Evolutionary conservation across 2,888 invertebrate species (phyloP).

Genomic region (Micoletzkya japonica): DNA sequence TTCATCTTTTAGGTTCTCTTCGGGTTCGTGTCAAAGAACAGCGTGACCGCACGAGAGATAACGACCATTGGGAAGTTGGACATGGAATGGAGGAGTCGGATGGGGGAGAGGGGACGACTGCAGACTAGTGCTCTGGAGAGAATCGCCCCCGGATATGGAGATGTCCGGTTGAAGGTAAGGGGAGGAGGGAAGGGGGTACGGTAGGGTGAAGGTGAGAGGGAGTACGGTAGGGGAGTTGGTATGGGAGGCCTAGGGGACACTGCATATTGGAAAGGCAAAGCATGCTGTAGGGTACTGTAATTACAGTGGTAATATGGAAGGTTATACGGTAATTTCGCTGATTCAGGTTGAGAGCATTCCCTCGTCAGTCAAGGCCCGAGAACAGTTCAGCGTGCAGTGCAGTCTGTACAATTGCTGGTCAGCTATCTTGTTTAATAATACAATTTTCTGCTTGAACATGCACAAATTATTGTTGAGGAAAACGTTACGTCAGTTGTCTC

Average conservation of each 20-base stretch:
- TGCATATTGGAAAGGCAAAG: too few relatives aligned
- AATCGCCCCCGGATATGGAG: slow-evolving; percentile 88
- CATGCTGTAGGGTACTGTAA: too few relatives aligned
- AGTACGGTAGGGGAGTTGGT: too few relatives aligned
- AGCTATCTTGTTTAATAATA: slow-evolving; percentile 52
- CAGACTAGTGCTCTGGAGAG: slow-evolving; percentile 93
- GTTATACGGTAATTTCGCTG: too few relatives aligned
- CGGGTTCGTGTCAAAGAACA: background rate
- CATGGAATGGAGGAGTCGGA: slow-evolving; percentile 94
- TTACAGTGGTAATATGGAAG: too few relatives aligned
- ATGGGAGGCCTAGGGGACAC: too few relatives aligned
- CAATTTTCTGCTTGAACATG: background rate
- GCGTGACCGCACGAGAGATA: slow-evolving; percentile 69
- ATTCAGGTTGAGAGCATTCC: slow-evolving; percentile 67
- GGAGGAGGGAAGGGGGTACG: too few relatives aligned
- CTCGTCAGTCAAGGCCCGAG: slow-evolving; percentile 80
- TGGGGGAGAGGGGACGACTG: slow-evolving; percentile 92
- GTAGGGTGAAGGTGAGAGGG: too few relatives aligned
- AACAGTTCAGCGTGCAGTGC: slow-evolving; percentile 82
- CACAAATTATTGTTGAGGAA: background rate
- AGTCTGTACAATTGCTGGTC: slow-evolving; percentile 78
- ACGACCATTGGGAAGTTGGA: slow-evolving; percentile 93
- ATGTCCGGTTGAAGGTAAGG: slow-evolving; percentile 82
- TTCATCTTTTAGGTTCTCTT: slow-evolving; percentile 56
- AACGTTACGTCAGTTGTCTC: too few relatives aligned